Base-by-base conservation (phyloP, 37 sponge, comb jelly and placozoan species). In the Sycon ciliatum region DNA sequence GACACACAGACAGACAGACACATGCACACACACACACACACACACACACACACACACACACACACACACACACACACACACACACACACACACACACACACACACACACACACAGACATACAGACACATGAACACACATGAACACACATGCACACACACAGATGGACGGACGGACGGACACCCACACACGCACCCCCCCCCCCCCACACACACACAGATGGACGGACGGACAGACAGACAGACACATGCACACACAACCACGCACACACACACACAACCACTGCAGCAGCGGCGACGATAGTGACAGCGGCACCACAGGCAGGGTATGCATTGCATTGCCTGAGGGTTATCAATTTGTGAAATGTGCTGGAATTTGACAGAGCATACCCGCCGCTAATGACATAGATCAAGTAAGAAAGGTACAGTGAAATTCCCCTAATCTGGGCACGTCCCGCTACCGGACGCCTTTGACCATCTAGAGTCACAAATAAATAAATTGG, bases 11-110 rank as follows among this genome's bases (percentile, higher is more conserved):
- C 18, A 22, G 31, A 53, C 7, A 35, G 40, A 16, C 64, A 60
- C 18, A 3, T 36, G 3, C 16, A 56, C 26, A 30, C 74, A 3
- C 29, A 69, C 70, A n/a, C 29, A 69, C 58, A 28, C 28, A 73
- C 62, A 60, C 39, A 60, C 58, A 65, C 39, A 73, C 74, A 60
- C 34, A 58, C 62, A 73, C 34, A 64, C 35, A 73, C 22, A 60
- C 62, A 22, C 34, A 23, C 62, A 36, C 20, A 53, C 79, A 69
- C 70, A 69, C 70, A 69, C 49, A 69, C 42, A 69, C 49, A 69
- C 46, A 69, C 57, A 72, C 56, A 54, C 34, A 54, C 34, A 72
- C 27, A 72, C 34, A 72, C 36, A n/a, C 34, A 72, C 35, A 72
- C 34, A 54, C 57, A 72, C 34, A 54, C 6, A 27, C 7, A 72